These are phyloP conservation scores for Dichetophora obliterata DNA, from an alignment of 2,888 invertebrate genomes.

Conservation along the genomic window DNA sequence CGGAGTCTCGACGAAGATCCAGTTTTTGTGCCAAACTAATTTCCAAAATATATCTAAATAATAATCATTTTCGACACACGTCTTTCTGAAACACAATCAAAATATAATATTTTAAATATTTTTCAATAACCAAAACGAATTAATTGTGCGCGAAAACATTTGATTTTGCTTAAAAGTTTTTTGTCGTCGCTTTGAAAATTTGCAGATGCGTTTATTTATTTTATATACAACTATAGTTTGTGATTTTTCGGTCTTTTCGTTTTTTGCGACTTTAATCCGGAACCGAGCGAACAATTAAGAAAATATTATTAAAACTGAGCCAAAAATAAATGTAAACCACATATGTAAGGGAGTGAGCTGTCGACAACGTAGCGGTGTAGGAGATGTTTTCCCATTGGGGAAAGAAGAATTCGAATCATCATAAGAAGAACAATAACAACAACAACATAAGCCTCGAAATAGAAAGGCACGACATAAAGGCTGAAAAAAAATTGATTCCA, in stretches of 20 bases:
- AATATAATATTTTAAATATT: neutral
- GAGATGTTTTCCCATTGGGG: slow-evolving; percentile 56
- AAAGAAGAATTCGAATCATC: slow-evolving; percentile 37
- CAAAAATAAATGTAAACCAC: slow-evolving; percentile 1
- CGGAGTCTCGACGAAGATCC: neutral
- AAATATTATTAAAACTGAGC: neutral
- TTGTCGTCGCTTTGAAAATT: neutral
- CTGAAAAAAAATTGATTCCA: neutral
- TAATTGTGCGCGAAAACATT: neutral
- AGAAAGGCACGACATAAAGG: neutral
- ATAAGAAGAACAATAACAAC: slow-evolving; percentile 3
- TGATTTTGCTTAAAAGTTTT: too few species aligned
- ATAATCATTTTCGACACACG: neutral
- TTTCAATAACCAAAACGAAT: neutral
- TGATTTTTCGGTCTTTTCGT: neutral
- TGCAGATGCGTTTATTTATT: neutral
- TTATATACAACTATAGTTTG: neutral
- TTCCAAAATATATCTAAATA: neutral
- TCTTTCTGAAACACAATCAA: neutral
- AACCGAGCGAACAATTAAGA: neutral
- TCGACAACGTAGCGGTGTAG: slow-evolving; percentile 30
- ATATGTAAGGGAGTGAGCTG: too few species aligned
- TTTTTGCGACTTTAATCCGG: neutral
- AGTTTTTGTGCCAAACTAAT: neutral
- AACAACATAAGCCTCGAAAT: neutral